Conservation (phyloP, 2,888 invertebrate species). For the Ophion obscuratus region DNA sequence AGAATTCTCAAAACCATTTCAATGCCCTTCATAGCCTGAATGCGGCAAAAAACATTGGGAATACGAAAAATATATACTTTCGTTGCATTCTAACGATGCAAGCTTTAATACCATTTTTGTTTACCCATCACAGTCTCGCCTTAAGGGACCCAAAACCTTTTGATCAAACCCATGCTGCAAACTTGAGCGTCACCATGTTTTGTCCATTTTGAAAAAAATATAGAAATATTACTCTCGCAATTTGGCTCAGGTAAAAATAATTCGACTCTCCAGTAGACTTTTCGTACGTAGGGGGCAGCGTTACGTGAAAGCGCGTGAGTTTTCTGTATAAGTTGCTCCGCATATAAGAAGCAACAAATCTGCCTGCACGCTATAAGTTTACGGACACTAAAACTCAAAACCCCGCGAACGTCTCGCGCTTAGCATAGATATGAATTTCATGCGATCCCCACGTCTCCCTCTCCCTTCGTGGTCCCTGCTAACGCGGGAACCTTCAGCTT, state of each 20-base stretch:
- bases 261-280: not conserved
- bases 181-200: too few relatives aligned
- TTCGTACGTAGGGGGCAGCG: too few relatives aligned
- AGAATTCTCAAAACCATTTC: too few relatives aligned
- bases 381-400: constrained; percentile 62
- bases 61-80: too few relatives aligned
- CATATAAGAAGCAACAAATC: constrained; percentile 29
- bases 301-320: not conserved
- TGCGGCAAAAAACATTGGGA: too few relatives aligned
- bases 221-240: not conserved
- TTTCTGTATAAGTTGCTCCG: not conserved
- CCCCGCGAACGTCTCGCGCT: constrained; percentile 68
- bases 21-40: too few relatives aligned
- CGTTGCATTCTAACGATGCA: too few relatives aligned
- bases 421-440: constrained; percentile 80
- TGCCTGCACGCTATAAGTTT: constrained; percentile 53
- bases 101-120: too few relatives aligned
- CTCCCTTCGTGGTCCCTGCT: constrained; percentile 31
- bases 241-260: not conserved
- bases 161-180: too few relatives aligned
- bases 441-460: constrained; percentile 50
- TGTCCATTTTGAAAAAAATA: not conserved
- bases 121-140: too few relatives aligned
- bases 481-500: constrained; percentile 29
- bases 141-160: too few relatives aligned